Evolutionary conservation across 2,797 vertebrate species (phyloP).

Genomic region (Microctenopoma stevenorrisi): DNA sequence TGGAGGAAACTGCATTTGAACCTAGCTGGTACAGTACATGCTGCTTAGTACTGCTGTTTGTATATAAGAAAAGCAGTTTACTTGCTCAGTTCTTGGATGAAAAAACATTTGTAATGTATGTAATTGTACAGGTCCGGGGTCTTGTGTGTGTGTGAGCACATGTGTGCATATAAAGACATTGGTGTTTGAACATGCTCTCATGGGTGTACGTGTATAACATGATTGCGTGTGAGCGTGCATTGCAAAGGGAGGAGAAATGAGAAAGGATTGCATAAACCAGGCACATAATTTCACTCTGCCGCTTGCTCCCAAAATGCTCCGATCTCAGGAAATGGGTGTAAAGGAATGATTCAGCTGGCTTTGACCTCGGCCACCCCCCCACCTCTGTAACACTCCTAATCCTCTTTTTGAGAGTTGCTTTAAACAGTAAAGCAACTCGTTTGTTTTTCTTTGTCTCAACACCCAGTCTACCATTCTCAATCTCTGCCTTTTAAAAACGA

Average conservation of each 20-base stretch:
- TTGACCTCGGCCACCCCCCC: constrained; percentile 49
- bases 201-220: constrained; percentile 1
- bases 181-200: background rate
- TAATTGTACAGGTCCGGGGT: too few relatives aligned
- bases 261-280: constrained; percentile 49
- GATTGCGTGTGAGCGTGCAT: constrained; percentile 38
- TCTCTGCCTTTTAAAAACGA: constrained; percentile 46
- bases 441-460: constrained; percentile 72
- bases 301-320: constrained; percentile 58
- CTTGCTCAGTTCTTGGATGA: background rate
- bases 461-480: constrained; percentile 39
- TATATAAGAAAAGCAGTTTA: background rate
- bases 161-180: background rate
- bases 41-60: too few relatives aligned
- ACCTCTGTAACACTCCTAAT: constrained; percentile 49
- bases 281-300: constrained; percentile 45
- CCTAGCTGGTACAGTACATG: background rate
- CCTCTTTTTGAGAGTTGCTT: constrained; percentile 60
- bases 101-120: background rate
- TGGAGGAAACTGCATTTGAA: background rate
- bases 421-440: constrained; percentile 72
- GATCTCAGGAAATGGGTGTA: constrained; percentile 77
- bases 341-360: constrained; percentile 74
- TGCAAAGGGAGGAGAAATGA: constrained; percentile 32
- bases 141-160: too few relatives aligned